Base-by-base conservation (phyloP, 2,888 invertebrate species). In the Auanema freiburgensis region DNA sequence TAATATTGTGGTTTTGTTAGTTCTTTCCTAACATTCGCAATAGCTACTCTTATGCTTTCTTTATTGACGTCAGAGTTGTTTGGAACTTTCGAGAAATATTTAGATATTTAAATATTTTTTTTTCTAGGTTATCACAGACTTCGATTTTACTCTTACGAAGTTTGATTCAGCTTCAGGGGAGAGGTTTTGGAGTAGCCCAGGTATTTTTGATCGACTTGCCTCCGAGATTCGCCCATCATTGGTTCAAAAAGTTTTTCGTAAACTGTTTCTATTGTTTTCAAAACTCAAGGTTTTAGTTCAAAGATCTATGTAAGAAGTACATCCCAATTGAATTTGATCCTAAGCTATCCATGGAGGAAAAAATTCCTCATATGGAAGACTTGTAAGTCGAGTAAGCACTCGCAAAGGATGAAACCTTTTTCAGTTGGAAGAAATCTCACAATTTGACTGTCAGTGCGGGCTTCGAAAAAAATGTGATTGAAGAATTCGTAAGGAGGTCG, bases 351-450 rank as follows among this genome's bases (percentile, higher is more conserved):
- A 78, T 83, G 49, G 85, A 84, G 57, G 84, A 86, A 68, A 87
- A 87, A 77, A 83, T 79, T 21, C 86, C 86, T 1, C 80, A 84
- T 62, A 87, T 87, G 87, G 84, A 85, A 21, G 84, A 85, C 68
- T 87, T 87, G 87, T 86, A 85, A 53, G 25, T 42, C 4, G 3
- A 6, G 3, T 21, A 85, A 81, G 81, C 5, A 80, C 84, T 84
- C 85, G 21, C 85, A 86, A 74, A 79, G 78, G 33, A 33, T 33
- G 8, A 33, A 33, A 33, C 33, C 4, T 46, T 24, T 14, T 49
- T 21, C 52, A 59, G 59, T 46, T 60, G 60, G 60, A 54, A 44
- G 18, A 12, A 25, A 1, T 60, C 60, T n/a, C 60, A 60, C 33
- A 12, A 12, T 1, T 18, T 60, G 43, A 60, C 60, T 8, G 33